Base-by-base conservation (phyloP, 1,140 invertebrate genomes). In the Drosophila aff. region DNA sequence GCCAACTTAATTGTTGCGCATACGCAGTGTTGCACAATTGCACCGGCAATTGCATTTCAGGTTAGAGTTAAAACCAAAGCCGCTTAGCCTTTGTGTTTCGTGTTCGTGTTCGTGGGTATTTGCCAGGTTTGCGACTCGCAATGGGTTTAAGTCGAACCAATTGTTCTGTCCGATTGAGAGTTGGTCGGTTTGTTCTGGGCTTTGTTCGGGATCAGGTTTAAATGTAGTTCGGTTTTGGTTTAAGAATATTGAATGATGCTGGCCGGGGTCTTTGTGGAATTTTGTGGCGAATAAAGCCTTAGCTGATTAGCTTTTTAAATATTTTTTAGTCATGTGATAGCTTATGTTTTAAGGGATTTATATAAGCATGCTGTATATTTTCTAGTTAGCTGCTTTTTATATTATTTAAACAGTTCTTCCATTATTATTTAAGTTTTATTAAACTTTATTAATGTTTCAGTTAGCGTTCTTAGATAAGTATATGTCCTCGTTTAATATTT, bases 11-110 rank as follows among this genome's bases (percentile, higher is more conserved):
- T 83, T 86, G 60, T 83, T 77, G 67, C 76, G 28, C 67, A 89
- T 86, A 83, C 84, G 83, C 83, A 79, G 43, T 33, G 80, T 85
- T 71, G 75, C 62, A 76, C 69, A 76, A 84, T 47, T 18, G 21
- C 44, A 72, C 40, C 62, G 33, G 44, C 18, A 16, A n/a, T 46
- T 38, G 68, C 57, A 74, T 23, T 44, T 40, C 18, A 36, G 71
- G 26, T 67, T 43, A 38, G 46, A 47, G 52, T 73, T 60, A 46
- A 55, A 40, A 38, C 33, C 65, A 63, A 65, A 68, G 50, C 50
- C 36, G 53, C 63, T 77, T 77, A 68, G 75, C 57, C 57, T 77
- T 77, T 77, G 74, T 55, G 53, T 43, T 40, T 21, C 5, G 18
- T 7, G 11, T 21, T 21, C 18, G 28, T 59, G 43, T 50, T 26